A percentile compares a stretch with the other conserved stretches of the same genome.
Evolutionary conservation across 2,888 invertebrate genomes (phyloP).

Genomic region (Dione juno): DNA sequence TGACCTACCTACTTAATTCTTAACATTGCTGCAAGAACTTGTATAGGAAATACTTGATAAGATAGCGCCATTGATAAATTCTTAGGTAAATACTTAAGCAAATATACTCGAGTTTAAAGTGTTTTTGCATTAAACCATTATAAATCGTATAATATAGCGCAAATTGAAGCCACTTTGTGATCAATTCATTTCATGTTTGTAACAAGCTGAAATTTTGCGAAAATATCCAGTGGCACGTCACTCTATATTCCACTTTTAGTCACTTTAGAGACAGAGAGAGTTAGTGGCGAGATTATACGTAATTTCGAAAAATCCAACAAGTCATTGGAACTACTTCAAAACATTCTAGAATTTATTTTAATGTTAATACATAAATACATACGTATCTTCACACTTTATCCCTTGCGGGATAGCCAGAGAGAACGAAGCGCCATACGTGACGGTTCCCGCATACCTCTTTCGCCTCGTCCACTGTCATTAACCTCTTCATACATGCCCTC

Average conservation of each 20-base stretch:
- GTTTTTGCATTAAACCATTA: constrained; percentile 1
- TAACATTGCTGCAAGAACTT: constrained; percentile 12
- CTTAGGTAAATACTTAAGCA: constrained; percentile 26
- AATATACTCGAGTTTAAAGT: constrained; percentile 13
- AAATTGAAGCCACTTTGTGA: neutral
- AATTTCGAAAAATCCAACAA: neutral
- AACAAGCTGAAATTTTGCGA: too few species aligned
- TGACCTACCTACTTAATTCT: constrained; percentile 11
- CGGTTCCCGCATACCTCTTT: too few species aligned
- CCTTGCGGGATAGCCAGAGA: too few species aligned
- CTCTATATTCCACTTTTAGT: neutral
- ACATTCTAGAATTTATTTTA: too few species aligned
- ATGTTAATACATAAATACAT: too few species aligned
- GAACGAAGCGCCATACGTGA: too few species aligned
- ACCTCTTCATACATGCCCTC: too few species aligned
- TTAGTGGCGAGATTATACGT: neutral
- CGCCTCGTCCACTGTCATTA: too few species aligned
- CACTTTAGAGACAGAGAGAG: neutral
- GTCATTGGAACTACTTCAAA: too few species aligned
- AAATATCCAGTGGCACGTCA: neutral
- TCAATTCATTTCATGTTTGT: neutral
- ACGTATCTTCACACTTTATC: too few species aligned
- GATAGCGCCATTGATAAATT: constrained; percentile 33
- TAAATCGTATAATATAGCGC: neutral
- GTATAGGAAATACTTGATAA: constrained; percentile 27